Evolutionary conservation across 2,797 vertebrate species (phyloP).

Genomic region (Chelonia mydas): DNA sequence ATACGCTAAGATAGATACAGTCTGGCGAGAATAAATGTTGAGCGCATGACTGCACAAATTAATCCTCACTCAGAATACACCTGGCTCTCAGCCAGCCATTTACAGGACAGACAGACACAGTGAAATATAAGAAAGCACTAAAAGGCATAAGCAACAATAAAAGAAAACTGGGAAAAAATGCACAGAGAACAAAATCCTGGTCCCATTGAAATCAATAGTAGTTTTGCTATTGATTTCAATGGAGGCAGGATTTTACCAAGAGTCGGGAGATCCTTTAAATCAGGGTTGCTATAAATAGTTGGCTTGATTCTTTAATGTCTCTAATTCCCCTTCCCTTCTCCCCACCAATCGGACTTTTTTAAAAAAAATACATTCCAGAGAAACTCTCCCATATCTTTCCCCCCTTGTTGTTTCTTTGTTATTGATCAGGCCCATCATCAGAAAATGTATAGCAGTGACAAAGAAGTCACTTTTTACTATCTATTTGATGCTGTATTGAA

Average conservation of each 20-base stretch:
- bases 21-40: background rate
- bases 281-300: too few species aligned
- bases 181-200: background rate
- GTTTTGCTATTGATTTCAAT: background rate
- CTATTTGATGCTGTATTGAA: background rate
- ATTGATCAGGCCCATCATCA: accelerated
- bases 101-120: background rate
- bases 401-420: background rate
- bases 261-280: too few species aligned
- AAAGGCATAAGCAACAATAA: background rate
- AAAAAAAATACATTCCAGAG: background rate
- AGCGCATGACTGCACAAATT: background rate
- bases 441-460: background rate
- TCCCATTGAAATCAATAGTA: background rate
- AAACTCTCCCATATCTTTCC: background rate
- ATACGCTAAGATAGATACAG: background rate
- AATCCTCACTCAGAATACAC: background rate
- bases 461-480: background rate
- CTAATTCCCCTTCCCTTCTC: too few species aligned
- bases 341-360: too few species aligned
- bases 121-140: background rate
- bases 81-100: background rate
- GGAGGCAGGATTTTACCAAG: background rate
- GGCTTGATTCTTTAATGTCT: too few species aligned
- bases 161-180: background rate